Evolutionary conservation across 2,113 vertebrate genomes (phyloP).

Genomic region (Cervus canadensis): DNA sequence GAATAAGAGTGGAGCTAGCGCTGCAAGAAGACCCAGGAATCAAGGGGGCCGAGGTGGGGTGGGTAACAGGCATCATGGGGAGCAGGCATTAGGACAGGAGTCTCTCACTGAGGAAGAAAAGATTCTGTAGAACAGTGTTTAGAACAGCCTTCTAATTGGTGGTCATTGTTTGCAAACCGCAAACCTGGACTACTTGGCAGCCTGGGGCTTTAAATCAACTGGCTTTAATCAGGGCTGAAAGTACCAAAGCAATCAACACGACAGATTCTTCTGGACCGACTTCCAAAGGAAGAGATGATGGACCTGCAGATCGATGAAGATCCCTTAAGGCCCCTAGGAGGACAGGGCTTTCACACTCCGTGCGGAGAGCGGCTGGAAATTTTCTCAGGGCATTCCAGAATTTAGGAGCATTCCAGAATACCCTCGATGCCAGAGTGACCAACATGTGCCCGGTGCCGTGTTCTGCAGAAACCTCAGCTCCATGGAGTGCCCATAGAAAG

Average conservation of each 20-base stretch:
- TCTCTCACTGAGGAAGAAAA: not conserved
- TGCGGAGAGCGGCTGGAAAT: no score
- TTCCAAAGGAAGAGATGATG: fast-evolving
- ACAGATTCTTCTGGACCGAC: no score
- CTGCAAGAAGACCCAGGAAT: not conserved
- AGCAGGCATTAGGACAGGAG: not conserved
- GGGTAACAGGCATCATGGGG: no score
- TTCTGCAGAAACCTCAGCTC: not conserved
- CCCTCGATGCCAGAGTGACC: not conserved
- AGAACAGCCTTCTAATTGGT: not conserved
- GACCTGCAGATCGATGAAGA: fast-evolving
- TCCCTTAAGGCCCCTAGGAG: fast-evolving
- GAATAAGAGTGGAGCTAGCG: not conserved
- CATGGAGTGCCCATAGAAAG: not conserved
- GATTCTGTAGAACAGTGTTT: no score
- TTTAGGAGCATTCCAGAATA: not conserved
- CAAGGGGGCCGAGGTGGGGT: fast-evolving
- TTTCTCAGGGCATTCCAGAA: not conserved
- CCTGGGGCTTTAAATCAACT: not conserved
- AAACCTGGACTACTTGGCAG: no score
- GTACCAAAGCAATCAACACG: not conserved
- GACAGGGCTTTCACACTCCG: no score
- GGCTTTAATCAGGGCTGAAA: not conserved
- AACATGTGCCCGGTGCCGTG: not conserved
- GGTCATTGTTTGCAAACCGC: not conserved